Evolutionary conservation across 2,113 vertebrate genomes (phyloP), one percentile per base, ranked within the genome.

Genomic region (Bos taurus): DNA sequence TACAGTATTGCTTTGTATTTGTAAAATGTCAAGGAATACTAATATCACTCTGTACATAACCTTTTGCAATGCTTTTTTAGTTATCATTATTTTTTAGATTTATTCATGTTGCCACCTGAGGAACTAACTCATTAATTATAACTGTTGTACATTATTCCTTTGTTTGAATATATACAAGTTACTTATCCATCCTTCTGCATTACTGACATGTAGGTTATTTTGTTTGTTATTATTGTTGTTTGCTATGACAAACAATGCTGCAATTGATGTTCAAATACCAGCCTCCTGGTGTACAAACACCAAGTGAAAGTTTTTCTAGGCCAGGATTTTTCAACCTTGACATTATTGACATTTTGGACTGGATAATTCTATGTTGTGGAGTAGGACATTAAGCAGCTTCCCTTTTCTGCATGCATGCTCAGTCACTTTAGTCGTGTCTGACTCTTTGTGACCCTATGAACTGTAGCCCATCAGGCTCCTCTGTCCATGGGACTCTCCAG

Each of bases 231-330:
- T 67, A 19, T 43, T 28, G 14, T 74, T 88, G 46, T 94, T 97
- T 97, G 81, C 64, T 85, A 17, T 94, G 57, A 57, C 48, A 95
- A 96, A 81, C 52, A 96, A 54, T 46, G 64, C 81, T 85, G 21
- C 40, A 81, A n/a, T 96, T 95, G 83, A 80, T 30, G 94, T 92
- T 96, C 83, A 78, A 95, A 90, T 93, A 78, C 43, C 82, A 86
- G 54, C 43, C 77, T 96, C 33, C 83, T 81, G 48, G 52, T 78
- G 12, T 33, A 93, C 28, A 81, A 17, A 81, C 5, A 46, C 26
- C 48, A 40, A 16, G 33, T 50, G 36, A 84, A 60, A 81, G 81
- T 33, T 77, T 96, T 90, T 59, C 84, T 96, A 71, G 87, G 57
- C 17, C 52, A 80, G 78, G 83, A 46, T 54, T 46, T 52, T 64